Percentiles rank a stretch among this genome's conserved stretches.
phyloP scores from a whole-genome alignment of 2,888 invertebrate species.

The Dromius quadrimaculatus region DNA sequence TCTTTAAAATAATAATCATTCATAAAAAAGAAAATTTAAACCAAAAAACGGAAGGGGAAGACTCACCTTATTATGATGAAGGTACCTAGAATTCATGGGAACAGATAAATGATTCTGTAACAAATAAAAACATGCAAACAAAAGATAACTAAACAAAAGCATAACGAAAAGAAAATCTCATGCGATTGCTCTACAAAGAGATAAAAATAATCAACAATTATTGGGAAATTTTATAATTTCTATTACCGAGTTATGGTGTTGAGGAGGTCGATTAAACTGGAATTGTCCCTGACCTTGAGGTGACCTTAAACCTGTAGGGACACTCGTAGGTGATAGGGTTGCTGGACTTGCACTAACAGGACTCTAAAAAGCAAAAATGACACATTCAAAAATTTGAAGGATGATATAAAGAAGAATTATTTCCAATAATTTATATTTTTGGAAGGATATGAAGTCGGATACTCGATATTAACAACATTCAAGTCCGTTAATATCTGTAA shows the following conservation, averaged over 20 bases:
- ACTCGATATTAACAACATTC: too few relatives aligned
- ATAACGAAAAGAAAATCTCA: conserved; percentile 64
- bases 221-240: conserved; percentile 56
- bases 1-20: too few relatives aligned
- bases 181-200: conserved; percentile 50
- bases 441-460: too few relatives aligned
- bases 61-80: conserved; percentile 82
- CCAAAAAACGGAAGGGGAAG: conserved; percentile 49
- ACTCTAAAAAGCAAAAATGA: conserved; percentile 71
- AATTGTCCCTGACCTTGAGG: conserved; percentile 61
- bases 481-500: too few relatives aligned
- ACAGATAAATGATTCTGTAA: conserved; percentile 91
- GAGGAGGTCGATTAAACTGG: conserved; percentile 63
- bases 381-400: too few relatives aligned
- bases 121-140: conserved; percentile 71
- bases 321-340: conserved; percentile 77
- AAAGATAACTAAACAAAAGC: conserved; percentile 68
- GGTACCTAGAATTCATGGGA: conserved; percentile 87
- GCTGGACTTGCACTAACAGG: conserved; percentile 79
- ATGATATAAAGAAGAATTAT: too few relatives aligned
- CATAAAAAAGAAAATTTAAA: too few relatives aligned
- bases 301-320: conserved; percentile 68
- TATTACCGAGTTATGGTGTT: conserved; percentile 59
- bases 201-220: conserved; percentile 57
- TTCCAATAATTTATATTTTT: too few relatives aligned